phyloP scores from a whole-genome alignment of 2,113 vertebrate genomes.

The Muscicapa adusta region DNA sequence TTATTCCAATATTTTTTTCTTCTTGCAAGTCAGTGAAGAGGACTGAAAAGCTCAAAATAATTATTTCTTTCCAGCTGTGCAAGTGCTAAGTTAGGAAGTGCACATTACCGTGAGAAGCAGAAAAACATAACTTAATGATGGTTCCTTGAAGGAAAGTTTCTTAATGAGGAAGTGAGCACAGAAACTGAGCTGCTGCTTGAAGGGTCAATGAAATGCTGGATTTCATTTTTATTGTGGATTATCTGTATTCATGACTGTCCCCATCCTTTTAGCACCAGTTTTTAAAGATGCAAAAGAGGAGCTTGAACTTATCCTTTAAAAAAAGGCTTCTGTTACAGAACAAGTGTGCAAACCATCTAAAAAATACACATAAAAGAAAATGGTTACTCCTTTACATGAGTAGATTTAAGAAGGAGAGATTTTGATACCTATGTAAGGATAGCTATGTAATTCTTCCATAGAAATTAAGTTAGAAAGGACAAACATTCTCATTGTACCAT shows the following conservation, averaged over 20 bases:
- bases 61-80: neutral
- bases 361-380: neutral
- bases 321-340: neutral
- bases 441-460: neutral
- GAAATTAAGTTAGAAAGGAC: neutral
- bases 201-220: neutral
- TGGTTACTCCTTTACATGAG: neutral
- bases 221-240: neutral
- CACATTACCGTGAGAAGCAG: neutral
- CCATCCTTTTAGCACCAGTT: neutral
- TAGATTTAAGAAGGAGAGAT: neutral
- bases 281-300: neutral
- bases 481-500: neutral
- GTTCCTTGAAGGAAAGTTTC: neutral
- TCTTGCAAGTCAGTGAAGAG: neutral
- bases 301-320: neutral
- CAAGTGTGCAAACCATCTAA: neutral
- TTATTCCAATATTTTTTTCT: neutral
- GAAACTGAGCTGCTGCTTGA: neutral
- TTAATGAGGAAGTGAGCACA: constrained; percentile 1
- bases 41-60: neutral
- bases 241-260: neutral
- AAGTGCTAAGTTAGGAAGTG: neutral
- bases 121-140: neutral
- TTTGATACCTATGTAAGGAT: neutral